Evolutionary conservation across 2,888 invertebrate genomes (phyloP).

Genomic region (Philonicus albiceps): DNA sequence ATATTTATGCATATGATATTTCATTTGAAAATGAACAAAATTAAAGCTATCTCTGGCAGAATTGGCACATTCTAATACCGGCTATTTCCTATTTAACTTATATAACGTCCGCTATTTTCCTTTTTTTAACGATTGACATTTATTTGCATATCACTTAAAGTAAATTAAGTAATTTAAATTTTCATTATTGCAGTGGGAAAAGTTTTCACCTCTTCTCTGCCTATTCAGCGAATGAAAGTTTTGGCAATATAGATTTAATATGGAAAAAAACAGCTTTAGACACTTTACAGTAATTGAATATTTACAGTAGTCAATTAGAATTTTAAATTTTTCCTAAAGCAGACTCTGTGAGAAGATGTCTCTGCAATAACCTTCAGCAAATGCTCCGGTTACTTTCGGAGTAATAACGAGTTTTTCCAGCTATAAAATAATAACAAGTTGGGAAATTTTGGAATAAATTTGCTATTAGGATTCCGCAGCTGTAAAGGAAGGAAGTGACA

Average conservation of each 20-base stretch:
- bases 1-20: neutral
- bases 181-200: neutral
- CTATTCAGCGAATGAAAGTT: neutral
- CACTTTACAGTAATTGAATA: neutral
- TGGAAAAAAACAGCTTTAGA: neutral
- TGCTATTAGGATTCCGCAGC: neutral
- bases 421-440: neutral
- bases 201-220: neutral
- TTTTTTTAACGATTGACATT: neutral
- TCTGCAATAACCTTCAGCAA: neutral
- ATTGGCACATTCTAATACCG: neutral
- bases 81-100: neutral
- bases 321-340: neutral
- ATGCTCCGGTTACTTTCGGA: neutral
- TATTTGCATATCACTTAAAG: neutral
- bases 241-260: neutral
- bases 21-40: neutral
- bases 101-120: neutral
- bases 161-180: neutral
- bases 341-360: neutral
- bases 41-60: neutral
- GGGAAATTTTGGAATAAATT: conserved; percentile 6
- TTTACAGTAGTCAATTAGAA: neutral
- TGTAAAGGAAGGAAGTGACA: neutral
- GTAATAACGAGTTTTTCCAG: neutral